phyloP scores from a whole-genome alignment of 1,140 invertebrate species.

The Ceratoteleas bidentatus region DNA sequence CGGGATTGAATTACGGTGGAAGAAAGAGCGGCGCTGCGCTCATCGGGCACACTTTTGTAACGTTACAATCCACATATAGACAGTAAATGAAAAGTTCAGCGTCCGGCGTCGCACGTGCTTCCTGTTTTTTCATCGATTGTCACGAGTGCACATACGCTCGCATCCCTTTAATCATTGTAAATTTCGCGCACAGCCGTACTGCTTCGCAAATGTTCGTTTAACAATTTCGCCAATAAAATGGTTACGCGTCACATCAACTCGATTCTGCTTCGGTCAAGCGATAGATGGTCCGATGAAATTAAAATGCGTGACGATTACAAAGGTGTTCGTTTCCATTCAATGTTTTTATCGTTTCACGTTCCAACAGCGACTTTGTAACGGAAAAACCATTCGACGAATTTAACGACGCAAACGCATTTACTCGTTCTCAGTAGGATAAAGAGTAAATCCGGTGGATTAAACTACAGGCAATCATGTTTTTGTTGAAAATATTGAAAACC shows the following conservation, averaged over 20 bases:
- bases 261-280: neutral
- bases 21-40: neutral
- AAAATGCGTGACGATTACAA: too few relatives aligned
- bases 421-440: too few relatives aligned
- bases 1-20: neutral
- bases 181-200: conserved; percentile 11
- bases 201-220: conserved; percentile 8
- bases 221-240: conserved; percentile 2
- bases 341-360: too few relatives aligned
- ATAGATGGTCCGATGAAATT: too few relatives aligned
- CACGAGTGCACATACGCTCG: neutral
- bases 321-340: too few relatives aligned
- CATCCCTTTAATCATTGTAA: neutral
- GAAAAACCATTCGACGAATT: too few relatives aligned
- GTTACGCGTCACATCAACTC: neutral
- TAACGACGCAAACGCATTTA: too few relatives aligned
- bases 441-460: too few relatives aligned
- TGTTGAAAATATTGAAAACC: too few relatives aligned
- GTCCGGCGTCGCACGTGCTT: conserved; percentile 8
- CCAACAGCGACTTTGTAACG: too few relatives aligned
- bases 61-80: conserved; percentile 4
- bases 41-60: neutral
- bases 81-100: neutral
- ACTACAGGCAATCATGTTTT: too few relatives aligned
- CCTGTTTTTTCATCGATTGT: conserved; percentile 21